Base-by-base conservation (phyloP, 2,888 invertebrate species). In the Cheilosia grossa region DNA sequence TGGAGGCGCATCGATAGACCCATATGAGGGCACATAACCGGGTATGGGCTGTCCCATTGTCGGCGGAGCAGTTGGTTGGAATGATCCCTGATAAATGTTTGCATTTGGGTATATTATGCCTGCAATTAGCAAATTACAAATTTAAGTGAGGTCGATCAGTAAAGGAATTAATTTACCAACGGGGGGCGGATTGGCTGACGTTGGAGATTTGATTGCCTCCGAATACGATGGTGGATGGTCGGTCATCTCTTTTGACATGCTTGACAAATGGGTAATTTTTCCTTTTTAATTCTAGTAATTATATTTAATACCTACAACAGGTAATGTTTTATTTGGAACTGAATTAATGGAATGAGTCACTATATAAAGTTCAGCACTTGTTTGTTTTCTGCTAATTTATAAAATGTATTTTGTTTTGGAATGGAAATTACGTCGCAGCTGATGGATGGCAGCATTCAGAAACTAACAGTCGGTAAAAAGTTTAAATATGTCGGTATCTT, bases 221-320 rank as follows among this genome's bases (percentile, higher is more conserved):
- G 93, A 93, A 88, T 94, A 94, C 6, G 93, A 93, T 1, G 94
- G 94, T 13, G 94, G 94, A 70, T 92, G 92, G 42, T 92, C 93
- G 37, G 89, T 93, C 69, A 87, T 88, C 88, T 40, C 58, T 0
- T 73, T 77, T 42, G 66, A 59, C 81, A 56, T 81, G 9, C 17
- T 44, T 37, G 82, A 21, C n/a, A 13, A 47, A 44, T 53, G 40
- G 49, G 67, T 54, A 37, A 54, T 53, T 21, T 42, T 61, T 21
- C 37, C 15, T 30, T 49, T 59, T 17, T 59, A 9, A 33, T 24
- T 49, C 2, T 0, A 6, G 40, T 17, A 10, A 19, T 47, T 37
- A 10, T 7, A 9, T 58, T 17, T 5, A 47, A 77, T 61, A 21
- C 21, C 21, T 21, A 30, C 67, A 61, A 17, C 17, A n/a, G 5